A percentile compares a stretch with the other conserved stretches of the same genome.
Evolutionary conservation across 2,797 vertebrate genomes (phyloP).

Genomic region (Poeciliopsis gracilis): DNA sequence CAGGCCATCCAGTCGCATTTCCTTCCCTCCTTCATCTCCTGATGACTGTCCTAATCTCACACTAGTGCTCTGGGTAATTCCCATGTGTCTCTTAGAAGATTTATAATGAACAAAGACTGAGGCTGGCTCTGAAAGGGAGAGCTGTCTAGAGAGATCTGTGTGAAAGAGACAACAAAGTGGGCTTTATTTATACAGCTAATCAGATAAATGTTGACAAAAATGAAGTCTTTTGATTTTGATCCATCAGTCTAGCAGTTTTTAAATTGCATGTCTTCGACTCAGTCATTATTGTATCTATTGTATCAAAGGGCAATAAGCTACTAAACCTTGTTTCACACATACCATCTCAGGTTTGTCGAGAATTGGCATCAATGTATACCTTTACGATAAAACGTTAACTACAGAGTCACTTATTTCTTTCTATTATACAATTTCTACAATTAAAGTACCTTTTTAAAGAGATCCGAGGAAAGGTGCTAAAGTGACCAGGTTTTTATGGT

Average conservation of each 20-base stretch:
- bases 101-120: constrained; percentile 74
- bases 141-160: constrained; percentile 45
- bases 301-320: neutral
- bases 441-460: neutral
- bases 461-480: neutral
- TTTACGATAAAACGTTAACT: neutral
- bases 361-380: neutral
- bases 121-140: constrained; percentile 50
- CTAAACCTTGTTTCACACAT: constrained; percentile 6
- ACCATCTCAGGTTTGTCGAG: constrained; percentile 15
- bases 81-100: constrained; percentile 41
- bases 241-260: constrained; percentile 24
- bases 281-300: constrained; percentile 31
- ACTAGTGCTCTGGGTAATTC: constrained; percentile 22
- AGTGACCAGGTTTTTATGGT: neutral
- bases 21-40: constrained; percentile 19
- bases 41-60: constrained; percentile 32
- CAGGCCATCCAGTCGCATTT: constrained; percentile 21
- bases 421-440: neutral
- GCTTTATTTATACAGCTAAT: constrained; percentile 40
- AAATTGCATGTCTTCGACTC: constrained; percentile 30
- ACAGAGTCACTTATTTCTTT: neutral
- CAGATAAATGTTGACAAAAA: constrained; percentile 28
- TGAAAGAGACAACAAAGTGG: constrained; percentile 47
- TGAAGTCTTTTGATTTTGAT: neutral